phyloP scores from a whole-genome alignment of 2,888 invertebrate species.

The Rotaria macrura region DNA sequence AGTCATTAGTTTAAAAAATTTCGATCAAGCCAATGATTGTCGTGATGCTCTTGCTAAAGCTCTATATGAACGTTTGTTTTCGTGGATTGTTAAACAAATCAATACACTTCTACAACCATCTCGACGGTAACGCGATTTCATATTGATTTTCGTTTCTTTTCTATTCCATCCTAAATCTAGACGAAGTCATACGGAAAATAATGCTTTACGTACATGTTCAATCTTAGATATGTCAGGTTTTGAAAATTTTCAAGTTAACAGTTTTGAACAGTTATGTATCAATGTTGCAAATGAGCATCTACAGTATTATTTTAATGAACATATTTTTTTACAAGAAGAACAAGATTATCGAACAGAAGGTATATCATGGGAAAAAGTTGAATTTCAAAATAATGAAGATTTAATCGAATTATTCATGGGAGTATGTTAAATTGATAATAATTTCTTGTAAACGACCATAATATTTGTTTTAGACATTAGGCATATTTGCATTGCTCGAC shows the following conservation, averaged over 20 bases:
- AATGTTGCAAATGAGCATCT: slow-evolving; percentile 48
- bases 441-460: background rate
- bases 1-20: slow-evolving; percentile 34
- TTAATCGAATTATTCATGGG: slow-evolving; percentile 34
- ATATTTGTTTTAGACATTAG: slow-evolving; percentile 39
- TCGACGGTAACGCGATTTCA: background rate
- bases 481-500: slow-evolving; percentile 43
- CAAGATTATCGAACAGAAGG: slow-evolving; percentile 28
- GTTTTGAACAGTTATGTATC: slow-evolving; percentile 47
- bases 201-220: slow-evolving; percentile 36
- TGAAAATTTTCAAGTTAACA: slow-evolving; percentile 41
- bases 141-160: background rate
- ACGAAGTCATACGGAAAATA: background rate
- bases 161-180: background rate
- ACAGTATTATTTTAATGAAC: slow-evolving; percentile 45
- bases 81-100: slow-evolving; percentile 46
- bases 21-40: slow-evolving; percentile 42
- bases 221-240: slow-evolving; percentile 46
- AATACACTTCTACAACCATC: slow-evolving; percentile 40
- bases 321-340: slow-evolving; percentile 40
- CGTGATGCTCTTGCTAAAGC: slow-evolving; percentile 45
- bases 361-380: slow-evolving; percentile 21
- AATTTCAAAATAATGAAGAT: slow-evolving; percentile 34
- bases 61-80: slow-evolving; percentile 44
- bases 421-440: background rate